Base-by-base conservation (phyloP, 2,797 vertebrate species). In the Myotis daubentonii region DNA sequence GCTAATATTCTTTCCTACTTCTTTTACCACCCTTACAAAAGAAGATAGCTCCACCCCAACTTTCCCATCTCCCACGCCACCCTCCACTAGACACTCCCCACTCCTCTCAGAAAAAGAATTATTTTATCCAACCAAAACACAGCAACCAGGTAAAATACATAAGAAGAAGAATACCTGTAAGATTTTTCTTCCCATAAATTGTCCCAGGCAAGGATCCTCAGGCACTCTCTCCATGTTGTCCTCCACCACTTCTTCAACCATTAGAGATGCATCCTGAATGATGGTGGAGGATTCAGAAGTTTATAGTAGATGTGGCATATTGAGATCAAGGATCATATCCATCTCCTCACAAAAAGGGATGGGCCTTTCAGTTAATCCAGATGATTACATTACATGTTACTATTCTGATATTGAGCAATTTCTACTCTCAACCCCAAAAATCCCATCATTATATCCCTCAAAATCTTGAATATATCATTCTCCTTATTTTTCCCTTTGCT, bases 241-340 rank as follows among this genome's bases (percentile, higher is more conserved):
- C 95, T 96, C 96, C 94, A 96, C 90, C 93, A 94, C 65, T 87
- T 97, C 97, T 96, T 95, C 96, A 97, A 94, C 66, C 96, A 92
- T 96, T 92, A 97, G 89, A 93, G 94, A 96, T 74, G 94, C 62
- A 95, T 97, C 96, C 95, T 97, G 97, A 97, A 97, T 97, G 97
- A 96, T 94, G 96, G 97, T 94, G 96, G 95, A 97, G 97, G 95
- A 57, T 96, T 96, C 96, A 97, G 90, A 97, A 93, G 96, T 95
- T 97, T 97, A 97, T 92, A 96, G 96, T 86, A 95, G 95, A 94
- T 96, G 95, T 85, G 71, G 87, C 81, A 95, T 47, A 95, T 0
- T 95, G 71, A 95, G 92, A 95, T 83, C 86, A 97, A 96, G 90
- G 95, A 85, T 92, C 88, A 95, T 68, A 96, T 89, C 96, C 96